Evolutionary conservation across 1,140 invertebrate genomes (phyloP), one percentile per base, ranked within the genome.

Genomic region (Macrobrachium rosenbergii): DNA sequence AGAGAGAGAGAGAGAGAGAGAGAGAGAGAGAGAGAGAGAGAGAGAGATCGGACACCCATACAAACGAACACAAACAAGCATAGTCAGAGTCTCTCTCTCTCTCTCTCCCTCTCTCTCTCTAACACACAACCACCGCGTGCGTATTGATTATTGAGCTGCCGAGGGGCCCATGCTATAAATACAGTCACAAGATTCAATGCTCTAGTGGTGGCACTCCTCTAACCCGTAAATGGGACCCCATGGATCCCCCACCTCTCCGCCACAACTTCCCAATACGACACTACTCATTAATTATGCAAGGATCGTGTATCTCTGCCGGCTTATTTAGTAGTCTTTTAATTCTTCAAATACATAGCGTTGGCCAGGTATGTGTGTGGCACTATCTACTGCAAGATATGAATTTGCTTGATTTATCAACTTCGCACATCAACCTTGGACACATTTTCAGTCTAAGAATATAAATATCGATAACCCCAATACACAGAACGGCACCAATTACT

Each of bases 141-240:
- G 75, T 77, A 77, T 77, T 77, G 75, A 77, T 77, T 77, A 77
- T 77, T 77, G 75, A 77, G 75, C 75, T 59, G 75, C 75, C 75
- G 45, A 58, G 52, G 75, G 75, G 52, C 52, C 75, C 45, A 45
- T 77, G 75, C 75, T 77, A 77, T 77, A 77, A 58, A 77, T 77
- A 52, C 52, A 77, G 45, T 77, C 75, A 58, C 75, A 58, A 77
- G 45, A 77, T 59, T 58, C 45, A 77, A 77, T 77, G 75, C 75
- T 77, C 75, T 77, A 77, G 45, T 58, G 45, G 75, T 77, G 75
- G 52, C 19, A 77, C 16, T 52, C 52, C 52, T 52, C 52, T 52
- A 52, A 52, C 52, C 52, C 52, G 2, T 12, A 52, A 52, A 52
- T 52, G 52, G 52, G 52, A 10, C 12, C 52, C 52, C 52, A 2